These are phyloP conservation scores for Nephrotoma flavescens DNA, from an alignment of 2,888 invertebrate species.

Conservation along the genomic window DNA sequence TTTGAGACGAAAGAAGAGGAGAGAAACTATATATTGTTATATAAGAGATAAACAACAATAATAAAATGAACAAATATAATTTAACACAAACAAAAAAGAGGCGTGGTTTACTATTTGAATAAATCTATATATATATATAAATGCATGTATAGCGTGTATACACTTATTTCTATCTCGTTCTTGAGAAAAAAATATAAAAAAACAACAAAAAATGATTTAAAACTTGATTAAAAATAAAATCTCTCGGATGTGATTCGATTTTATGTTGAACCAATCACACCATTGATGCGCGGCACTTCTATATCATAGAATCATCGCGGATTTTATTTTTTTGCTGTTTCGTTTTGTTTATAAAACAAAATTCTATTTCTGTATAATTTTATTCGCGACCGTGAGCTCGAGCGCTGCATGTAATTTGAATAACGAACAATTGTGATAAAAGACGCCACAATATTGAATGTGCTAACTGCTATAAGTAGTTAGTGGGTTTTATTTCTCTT, in stretches of 20 bases:
- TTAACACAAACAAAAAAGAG: not conserved
- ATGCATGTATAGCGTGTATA: not conserved
- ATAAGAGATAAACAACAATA: not conserved
- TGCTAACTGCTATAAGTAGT: too few species aligned
- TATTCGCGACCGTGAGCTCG: not conserved
- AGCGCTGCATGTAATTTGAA: not conserved
- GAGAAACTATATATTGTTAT: not conserved
- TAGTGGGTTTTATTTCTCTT: too few species aligned
- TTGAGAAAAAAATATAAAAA: not conserved
- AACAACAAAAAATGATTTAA: not conserved
- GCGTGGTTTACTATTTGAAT: not conserved
- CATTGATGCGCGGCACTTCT: slow-evolving; percentile 2
- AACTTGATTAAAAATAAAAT: not conserved
- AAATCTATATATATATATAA: not conserved
- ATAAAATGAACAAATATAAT: not conserved
- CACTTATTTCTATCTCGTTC: not conserved
- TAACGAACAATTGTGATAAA: too few species aligned
- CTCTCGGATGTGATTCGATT: slow-evolving; percentile 6
- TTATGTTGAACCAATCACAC: slow-evolving; percentile 6
- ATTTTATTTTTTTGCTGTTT: not conserved
- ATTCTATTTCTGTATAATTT: not conserved
- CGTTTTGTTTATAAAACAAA: not conserved
- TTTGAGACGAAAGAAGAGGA: not conserved
- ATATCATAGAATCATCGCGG: not conserved
- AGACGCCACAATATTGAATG: too few species aligned